A percentile compares a stretch with the other conserved stretches of the same genome.
Conservation (phyloP, 2,888 invertebrate species). For the Celastrina argiolus region DNA sequence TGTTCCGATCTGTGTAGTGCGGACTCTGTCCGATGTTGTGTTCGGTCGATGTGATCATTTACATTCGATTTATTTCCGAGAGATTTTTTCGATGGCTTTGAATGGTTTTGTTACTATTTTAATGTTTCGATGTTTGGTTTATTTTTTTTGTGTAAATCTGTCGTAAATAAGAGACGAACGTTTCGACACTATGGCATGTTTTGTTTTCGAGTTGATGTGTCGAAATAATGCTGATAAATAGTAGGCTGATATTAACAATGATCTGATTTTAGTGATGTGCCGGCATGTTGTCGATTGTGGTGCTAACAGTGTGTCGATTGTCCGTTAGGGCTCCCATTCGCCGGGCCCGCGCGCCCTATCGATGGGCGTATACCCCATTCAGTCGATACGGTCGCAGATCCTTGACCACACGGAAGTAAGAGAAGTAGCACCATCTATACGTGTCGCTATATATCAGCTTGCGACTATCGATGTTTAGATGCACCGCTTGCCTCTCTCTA, state of each 20-base stretch:
- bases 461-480: constrained; percentile 75
- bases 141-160: constrained; percentile 33
- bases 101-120: constrained; percentile 57
- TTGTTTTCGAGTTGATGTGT: constrained; percentile 34
- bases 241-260: constrained; percentile 52
- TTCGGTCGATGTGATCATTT: constrained; percentile 64
- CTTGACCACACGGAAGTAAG: constrained; percentile 94
- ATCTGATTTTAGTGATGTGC: constrained; percentile 51
- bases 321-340: constrained; percentile 91
- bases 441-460: constrained; percentile 67
- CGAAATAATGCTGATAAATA: constrained; percentile 45
- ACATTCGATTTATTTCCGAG: constrained; percentile 37
- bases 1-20: constrained; percentile 67
- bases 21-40: constrained; percentile 56
- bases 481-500: constrained; percentile 71
- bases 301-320: constrained; percentile 79
- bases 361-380: constrained; percentile 93
- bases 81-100: constrained; percentile 50
- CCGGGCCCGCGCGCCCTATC: constrained; percentile 94
- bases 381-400: constrained; percentile 92
- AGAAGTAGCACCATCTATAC: constrained; percentile 60
- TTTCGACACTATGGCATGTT: constrained; percentile 49
- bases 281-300: constrained; percentile 72
- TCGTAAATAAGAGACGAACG: constrained; percentile 24
- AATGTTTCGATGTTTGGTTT: constrained; percentile 38